phyloP scores from a whole-genome alignment of 1,140 invertebrate species.

The Bombus waltoni region DNA sequence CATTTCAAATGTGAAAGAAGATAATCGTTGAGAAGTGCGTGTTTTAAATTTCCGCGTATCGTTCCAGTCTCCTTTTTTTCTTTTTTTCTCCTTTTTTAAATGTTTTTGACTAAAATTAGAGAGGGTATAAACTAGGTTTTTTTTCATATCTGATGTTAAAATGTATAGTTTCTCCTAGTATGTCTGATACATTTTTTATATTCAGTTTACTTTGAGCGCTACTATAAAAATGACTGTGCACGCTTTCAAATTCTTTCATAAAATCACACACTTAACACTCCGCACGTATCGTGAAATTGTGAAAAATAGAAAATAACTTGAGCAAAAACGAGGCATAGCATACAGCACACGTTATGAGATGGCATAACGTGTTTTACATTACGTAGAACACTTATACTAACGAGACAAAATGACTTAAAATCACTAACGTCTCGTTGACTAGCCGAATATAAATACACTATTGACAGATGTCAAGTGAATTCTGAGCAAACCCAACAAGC shows the following conservation, averaged over 20 bases:
- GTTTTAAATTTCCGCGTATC: slow-evolving; percentile 21
- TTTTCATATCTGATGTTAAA: slow-evolving; percentile 24
- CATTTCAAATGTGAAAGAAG: slow-evolving; percentile 51
- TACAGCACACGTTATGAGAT: slow-evolving; percentile 54
- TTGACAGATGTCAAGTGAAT: slow-evolving; percentile 60
- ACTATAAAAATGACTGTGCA: slow-evolving; percentile 64
- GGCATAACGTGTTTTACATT: slow-evolving; percentile 66
- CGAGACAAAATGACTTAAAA: slow-evolving; percentile 62
- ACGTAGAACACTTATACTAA: slow-evolving; percentile 70
- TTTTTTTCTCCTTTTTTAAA: slow-evolving; percentile 14
- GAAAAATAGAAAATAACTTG: slow-evolving; percentile 69
- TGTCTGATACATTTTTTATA: slow-evolving; percentile 29
- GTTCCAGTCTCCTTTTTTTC: slow-evolving; percentile 4
- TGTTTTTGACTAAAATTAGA: slow-evolving; percentile 30
- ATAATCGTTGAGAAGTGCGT: slow-evolving; percentile 30
- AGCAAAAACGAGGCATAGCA: slow-evolving; percentile 69
- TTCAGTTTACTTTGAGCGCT: slow-evolving; percentile 57
- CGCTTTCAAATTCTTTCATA: slow-evolving; percentile 60
- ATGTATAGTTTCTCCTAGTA: slow-evolving; percentile 28
- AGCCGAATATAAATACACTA: slow-evolving; percentile 68
- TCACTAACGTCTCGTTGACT: slow-evolving; percentile 72
- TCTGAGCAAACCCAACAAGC: slow-evolving; percentile 51
- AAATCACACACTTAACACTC: slow-evolving; percentile 68
- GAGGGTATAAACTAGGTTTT: slow-evolving; percentile 30
- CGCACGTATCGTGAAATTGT: slow-evolving; percentile 57